Evolutionary conservation across 1,140 invertebrate species (phyloP).

Genomic region (Diorhabda carinulata): DNA sequence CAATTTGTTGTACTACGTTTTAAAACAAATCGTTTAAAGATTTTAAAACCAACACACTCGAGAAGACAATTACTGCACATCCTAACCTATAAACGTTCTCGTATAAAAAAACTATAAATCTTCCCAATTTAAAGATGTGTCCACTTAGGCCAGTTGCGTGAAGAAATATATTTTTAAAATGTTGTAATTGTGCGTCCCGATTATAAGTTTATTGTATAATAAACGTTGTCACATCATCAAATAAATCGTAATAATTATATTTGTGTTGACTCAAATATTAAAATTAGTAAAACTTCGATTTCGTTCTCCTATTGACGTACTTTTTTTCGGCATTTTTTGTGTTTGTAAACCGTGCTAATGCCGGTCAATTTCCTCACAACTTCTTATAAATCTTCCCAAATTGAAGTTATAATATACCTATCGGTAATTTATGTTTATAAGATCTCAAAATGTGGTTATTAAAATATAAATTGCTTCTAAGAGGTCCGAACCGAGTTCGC

Average conservation of each 20-base stretch:
- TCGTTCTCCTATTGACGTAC: neutral
- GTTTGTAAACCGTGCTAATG: neutral
- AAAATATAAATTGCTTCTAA: slow-evolving; percentile 25
- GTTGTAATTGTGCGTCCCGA: neutral
- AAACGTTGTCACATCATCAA: neutral
- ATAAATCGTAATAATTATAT: neutral
- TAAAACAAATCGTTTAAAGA: neutral
- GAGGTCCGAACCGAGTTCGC: slow-evolving; percentile 13
- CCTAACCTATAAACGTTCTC: neutral
- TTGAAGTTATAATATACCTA: slow-evolving; percentile 1
- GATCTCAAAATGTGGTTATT: slow-evolving; percentile 23
- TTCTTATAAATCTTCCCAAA: slow-evolving; percentile 1
- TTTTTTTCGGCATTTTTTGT: neutral
- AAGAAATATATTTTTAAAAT: neutral
- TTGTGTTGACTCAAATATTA: neutral
- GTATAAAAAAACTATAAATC: slow-evolving; percentile 10
- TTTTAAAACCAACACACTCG: slow-evolving; percentile 12
- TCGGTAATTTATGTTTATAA: slow-evolving; percentile 18
- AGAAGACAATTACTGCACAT: slow-evolving; percentile 9
- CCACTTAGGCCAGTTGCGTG: neutral
- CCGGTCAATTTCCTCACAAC: neutral
- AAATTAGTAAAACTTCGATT: too few relatives aligned
- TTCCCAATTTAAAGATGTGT: neutral
- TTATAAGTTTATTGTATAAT: neutral
- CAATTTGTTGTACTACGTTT: neutral